phyloP scores from a whole-genome alignment of 64 coral and sea anemone species.

The Actinia tenebrosa region DNA sequence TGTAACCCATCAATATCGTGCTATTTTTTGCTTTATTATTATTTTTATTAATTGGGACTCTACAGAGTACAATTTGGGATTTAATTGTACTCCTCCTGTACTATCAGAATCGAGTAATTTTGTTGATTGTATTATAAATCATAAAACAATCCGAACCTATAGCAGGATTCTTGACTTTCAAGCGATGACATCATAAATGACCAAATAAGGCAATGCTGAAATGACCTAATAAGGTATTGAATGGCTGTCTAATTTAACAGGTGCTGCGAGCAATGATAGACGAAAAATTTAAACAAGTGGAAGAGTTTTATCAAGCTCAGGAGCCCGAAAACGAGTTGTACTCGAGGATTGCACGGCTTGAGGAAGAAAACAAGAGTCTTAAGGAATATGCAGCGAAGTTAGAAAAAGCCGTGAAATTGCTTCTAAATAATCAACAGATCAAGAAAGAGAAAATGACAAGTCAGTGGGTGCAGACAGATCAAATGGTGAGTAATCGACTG shows the following conservation, averaged over 20 bases:
- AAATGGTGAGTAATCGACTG: constrained; percentile 7
- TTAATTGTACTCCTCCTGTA: too few relatives aligned
- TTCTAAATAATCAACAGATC: constrained; percentile 50
- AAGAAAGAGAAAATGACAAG: constrained; percentile 14
- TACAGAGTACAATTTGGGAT: too few relatives aligned
- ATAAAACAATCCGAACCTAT: too few relatives aligned
- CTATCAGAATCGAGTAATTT: too few relatives aligned
- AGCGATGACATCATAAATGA: background rate
- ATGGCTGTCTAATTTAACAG: background rate
- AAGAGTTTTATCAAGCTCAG: constrained; percentile 33
- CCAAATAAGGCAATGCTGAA: background rate
- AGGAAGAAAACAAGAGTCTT: constrained; percentile 68
- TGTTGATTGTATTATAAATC: too few relatives aligned
- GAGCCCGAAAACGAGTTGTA: constrained; percentile 26
- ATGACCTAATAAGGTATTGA: background rate
- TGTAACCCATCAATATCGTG: too few relatives aligned
- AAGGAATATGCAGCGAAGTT: constrained; percentile 58
- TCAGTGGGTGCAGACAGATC: constrained; percentile 55
- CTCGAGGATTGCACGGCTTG: constrained; percentile 46
- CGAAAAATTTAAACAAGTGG: constrained; percentile 49
- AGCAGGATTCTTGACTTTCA: too few relatives aligned
- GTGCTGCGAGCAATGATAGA: constrained; percentile 40
- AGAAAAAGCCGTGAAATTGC: constrained; percentile 55
- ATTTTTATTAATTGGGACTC: too few relatives aligned
- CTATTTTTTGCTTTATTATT: too few relatives aligned